Percentiles rank a stretch among this genome's conserved stretches.
These are phyloP conservation scores for Atopsyche davidsoni DNA, from an alignment of 1,140 invertebrate species.

Conservation along the genomic window DNA sequence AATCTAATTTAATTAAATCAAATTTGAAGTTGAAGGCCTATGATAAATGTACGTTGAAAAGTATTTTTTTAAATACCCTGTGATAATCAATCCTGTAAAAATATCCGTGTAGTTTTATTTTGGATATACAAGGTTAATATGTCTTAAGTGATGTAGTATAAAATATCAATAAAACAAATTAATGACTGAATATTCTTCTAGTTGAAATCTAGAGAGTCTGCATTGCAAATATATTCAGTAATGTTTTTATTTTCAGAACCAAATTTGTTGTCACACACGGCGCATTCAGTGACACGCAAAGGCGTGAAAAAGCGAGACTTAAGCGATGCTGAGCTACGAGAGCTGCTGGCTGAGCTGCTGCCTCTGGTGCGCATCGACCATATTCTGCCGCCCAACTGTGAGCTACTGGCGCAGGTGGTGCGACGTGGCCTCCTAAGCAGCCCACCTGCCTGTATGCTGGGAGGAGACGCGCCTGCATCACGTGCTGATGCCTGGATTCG, in stretches of 20 bases:
- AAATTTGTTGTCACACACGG: conserved; percentile 85
- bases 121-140: too few relatives aligned
- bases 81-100: too few relatives aligned
- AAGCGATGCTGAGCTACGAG: conserved; percentile 80
- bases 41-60: too few relatives aligned
- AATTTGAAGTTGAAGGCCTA: too few relatives aligned
- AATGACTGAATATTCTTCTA: too few relatives aligned
- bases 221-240: neutral
- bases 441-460: conserved; percentile 83
- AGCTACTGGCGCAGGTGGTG: conserved; percentile 70
- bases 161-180: too few relatives aligned
- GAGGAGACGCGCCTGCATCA: conserved; percentile 31
- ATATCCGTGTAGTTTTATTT: too few relatives aligned
- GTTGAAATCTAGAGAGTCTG: too few relatives aligned
- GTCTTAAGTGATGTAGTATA: too few relatives aligned
- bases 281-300: conserved; percentile 82
- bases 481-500: conserved; percentile 83
- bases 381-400: conserved; percentile 78
- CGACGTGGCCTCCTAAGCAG: conserved; percentile 79
- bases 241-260: conserved; percentile 58
- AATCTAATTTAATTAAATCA: too few relatives aligned
- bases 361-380: conserved; percentile 83
- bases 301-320: conserved; percentile 78
- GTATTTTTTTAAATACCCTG: too few relatives aligned
- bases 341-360: conserved; percentile 78